Base-by-base conservation (phyloP, 1,140 invertebrate species). In the Pygmarrhopalites habei region DNA sequence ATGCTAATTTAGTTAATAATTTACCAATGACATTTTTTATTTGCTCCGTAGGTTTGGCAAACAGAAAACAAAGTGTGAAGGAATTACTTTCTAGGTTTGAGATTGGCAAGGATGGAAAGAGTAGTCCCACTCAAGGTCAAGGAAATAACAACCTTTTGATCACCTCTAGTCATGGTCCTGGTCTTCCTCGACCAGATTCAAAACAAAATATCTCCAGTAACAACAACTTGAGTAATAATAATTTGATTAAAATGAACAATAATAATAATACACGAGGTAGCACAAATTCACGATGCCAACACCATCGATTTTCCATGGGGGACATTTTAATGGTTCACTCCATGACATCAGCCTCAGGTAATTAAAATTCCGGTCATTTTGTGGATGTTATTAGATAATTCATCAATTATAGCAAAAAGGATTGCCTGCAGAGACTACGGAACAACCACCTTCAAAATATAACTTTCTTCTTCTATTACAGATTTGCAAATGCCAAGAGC, bases 11-110 rank as follows among this genome's bases (percentile, higher is more conserved):
- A n/a, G n/a, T n/a, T n/a, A n/a, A n/a, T n/a, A n/a, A n/a, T n/a
- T n/a, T n/a, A n/a, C n/a, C n/a, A n/a, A n/a, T n/a, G n/a, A n/a
- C n/a, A n/a, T n/a, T n/a, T n/a, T n/a, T n/a, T n/a, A n/a, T n/a
- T n/a, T n/a, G n/a, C n/a, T n/a, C n/a, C n/a, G n/a, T n/a, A n/a
- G 15, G 68, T 21, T 60, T 72, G 23, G 65, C 71, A 17, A 72
- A 75, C 30, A 69, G 73, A 19, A 75, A 75, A 23, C 59, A 73
- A 25, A 78, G 74, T 66, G 74, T 78, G 12, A 73, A 73, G 65
- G 76, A 78, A 56, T 64, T 78, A 14, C 63, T 78, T 32, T 76
- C 73, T 21, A 74, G 73, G 58, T 78, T 78, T 67, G 76, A 78
- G 62, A 51, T 2, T 41, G 39, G 65, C 19, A 64, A 58, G 25